A percentile compares a stretch with the other conserved stretches of the same genome.
Conservation (phyloP, 1,140 invertebrate genomes). For the Danaus plexippus region DNA sequence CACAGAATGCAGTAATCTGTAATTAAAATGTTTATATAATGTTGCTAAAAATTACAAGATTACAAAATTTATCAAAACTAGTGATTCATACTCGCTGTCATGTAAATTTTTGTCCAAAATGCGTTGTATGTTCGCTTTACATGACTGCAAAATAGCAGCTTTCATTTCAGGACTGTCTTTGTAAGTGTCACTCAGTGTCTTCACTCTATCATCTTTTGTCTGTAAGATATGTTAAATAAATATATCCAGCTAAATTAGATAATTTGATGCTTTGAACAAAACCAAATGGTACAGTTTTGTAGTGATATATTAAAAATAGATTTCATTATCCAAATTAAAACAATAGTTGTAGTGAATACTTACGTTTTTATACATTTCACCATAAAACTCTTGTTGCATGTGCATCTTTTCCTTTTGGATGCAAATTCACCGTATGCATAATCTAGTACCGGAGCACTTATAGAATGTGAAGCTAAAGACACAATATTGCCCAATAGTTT, state of each 20-base stretch:
- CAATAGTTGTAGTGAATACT: constrained; percentile 15
- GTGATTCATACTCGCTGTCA: constrained; percentile 69
- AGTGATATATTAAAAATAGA: constrained; percentile 13
- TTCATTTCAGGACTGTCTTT: constrained; percentile 78
- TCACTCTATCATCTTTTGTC: constrained; percentile 73
- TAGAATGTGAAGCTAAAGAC: constrained; percentile 80
- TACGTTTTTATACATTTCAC: constrained; percentile 80
- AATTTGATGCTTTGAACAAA: neutral
- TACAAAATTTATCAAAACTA: no score
- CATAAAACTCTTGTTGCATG: constrained; percentile 85
- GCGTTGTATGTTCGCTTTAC: constrained; percentile 79
- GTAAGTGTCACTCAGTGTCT: constrained; percentile 76
- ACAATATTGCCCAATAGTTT: constrained; percentile 83
- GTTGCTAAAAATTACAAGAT: no score
- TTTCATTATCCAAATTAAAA: constrained; percentile 12
- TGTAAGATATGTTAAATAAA: constrained; percentile 26
- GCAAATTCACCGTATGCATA: constrained; percentile 78
- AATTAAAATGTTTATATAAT: constrained; percentile 25
- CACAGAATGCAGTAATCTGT: constrained; percentile 82
- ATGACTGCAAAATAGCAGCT: constrained; percentile 77
- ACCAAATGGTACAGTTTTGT: neutral
- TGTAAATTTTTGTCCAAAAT: constrained; percentile 82
- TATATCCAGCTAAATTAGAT: neutral
- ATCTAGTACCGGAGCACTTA: constrained; percentile 79
- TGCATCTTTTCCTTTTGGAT: constrained; percentile 74